These are phyloP conservation scores for Unio delphinus DNA, from an alignment of 2,888 invertebrate genomes.

Conservation along the genomic window DNA sequence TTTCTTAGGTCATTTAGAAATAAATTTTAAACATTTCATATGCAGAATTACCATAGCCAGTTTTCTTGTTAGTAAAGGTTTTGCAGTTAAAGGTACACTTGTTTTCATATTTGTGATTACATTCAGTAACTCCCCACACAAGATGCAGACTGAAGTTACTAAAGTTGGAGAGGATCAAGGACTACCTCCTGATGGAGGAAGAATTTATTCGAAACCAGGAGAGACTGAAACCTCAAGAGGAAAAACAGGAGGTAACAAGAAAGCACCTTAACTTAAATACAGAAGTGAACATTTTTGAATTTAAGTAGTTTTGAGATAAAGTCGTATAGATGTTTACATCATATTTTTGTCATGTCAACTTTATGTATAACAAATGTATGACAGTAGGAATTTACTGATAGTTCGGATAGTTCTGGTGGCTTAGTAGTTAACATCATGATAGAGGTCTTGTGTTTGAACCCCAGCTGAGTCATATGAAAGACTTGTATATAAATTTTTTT, in stretches of 20 bases:
- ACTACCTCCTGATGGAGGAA: slow-evolving; percentile 98
- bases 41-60: too few species aligned
- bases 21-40: too few species aligned
- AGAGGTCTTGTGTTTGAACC: too few species aligned
- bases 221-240: slow-evolving; percentile 97
- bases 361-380: too few species aligned
- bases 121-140: slow-evolving; percentile 93
- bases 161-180: slow-evolving; percentile 97
- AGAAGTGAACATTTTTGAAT: neutral
- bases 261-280: neutral
- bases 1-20: too few species aligned
- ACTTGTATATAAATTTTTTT: too few species aligned
- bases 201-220: slow-evolving; percentile 99
- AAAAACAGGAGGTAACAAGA: slow-evolving; percentile 87
- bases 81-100: too few species aligned
- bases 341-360: neutral
- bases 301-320: neutral
- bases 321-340: neutral
- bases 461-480: too few species aligned
- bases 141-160: slow-evolving; percentile 94
- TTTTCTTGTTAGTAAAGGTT: too few species aligned
- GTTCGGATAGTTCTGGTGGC: too few species aligned
- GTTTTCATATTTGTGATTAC: neutral
- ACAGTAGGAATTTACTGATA: too few species aligned
- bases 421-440: too few species aligned